phyloP scores from a whole-genome alignment of 2,113 vertebrate species.

The Rissa tridactyla region DNA sequence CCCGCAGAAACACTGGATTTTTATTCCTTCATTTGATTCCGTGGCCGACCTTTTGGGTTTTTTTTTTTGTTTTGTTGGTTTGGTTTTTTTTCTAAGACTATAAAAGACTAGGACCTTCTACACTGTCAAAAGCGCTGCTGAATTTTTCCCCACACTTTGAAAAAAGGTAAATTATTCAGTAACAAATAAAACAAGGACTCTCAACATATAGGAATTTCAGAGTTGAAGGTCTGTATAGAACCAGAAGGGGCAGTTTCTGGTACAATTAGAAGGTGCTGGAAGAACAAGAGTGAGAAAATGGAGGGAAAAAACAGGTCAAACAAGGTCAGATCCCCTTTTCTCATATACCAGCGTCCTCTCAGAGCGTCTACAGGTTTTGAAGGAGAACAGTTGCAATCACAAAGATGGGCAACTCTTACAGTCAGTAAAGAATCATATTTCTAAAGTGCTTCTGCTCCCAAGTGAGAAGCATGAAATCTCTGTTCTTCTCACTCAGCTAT shows the following conservation, averaged over 20 bases:
- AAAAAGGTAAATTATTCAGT: not conserved
- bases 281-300: not conserved
- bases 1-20: not conserved
- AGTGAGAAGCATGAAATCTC: not conserved
- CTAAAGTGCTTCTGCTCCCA: not conserved
- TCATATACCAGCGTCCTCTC: not conserved
- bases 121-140: not conserved
- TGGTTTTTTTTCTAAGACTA: not conserved
- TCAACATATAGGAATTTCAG: not conserved
- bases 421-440: not conserved
- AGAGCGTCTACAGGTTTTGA: not conserved
- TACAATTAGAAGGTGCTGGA: not conserved
- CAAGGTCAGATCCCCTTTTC: not conserved
- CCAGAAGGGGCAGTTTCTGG: not conserved
- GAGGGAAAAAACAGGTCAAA: not conserved
- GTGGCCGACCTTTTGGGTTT: not conserved
- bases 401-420: not conserved
- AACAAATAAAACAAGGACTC: not conserved
- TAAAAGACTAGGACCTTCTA: not conserved
- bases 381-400: not conserved
- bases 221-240: not conserved
- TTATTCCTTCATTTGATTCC: not conserved
- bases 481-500: not conserved
- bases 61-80: not conserved
- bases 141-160: not conserved